phyloP scores from a whole-genome alignment of 2,888 invertebrate species.

The Diarsia mendica region DNA sequence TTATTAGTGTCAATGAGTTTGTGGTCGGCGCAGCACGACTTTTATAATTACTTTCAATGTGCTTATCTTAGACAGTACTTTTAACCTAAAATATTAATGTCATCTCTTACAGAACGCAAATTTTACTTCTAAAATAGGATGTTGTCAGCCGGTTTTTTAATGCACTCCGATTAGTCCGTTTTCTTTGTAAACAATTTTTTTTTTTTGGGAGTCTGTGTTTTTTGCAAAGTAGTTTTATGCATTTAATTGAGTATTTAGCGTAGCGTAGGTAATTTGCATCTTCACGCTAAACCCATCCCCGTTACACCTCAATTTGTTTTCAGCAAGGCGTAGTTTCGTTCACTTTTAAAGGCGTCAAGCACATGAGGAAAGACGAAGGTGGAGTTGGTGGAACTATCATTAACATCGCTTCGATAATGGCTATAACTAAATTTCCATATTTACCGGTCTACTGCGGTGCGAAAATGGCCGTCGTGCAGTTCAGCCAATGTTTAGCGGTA shows the following conservation, averaged over 20 bases:
- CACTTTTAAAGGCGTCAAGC: slow-evolving; percentile 73
- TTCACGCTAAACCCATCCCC: too few species aligned
- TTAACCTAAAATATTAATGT: too few species aligned
- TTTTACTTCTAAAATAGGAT: neutral
- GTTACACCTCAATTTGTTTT: too few species aligned
- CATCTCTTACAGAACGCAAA: neutral
- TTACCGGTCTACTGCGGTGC: slow-evolving; percentile 73
- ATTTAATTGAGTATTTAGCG: too few species aligned
- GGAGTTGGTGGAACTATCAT: slow-evolving; percentile 76
- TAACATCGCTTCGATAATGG: slow-evolving; percentile 74
- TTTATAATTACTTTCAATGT: too few species aligned
- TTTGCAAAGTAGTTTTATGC: too few species aligned
- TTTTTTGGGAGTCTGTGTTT: too few species aligned
- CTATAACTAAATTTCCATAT: slow-evolving; percentile 55
- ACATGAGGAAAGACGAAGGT: slow-evolving; percentile 75
- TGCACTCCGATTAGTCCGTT: neutral
- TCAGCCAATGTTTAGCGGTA: slow-evolving; percentile 53
- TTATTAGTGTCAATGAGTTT: neutral
- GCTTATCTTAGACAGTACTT: too few species aligned
- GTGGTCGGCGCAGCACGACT: neutral
- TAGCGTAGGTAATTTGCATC: too few species aligned
- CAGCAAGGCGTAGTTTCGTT: slow-evolving; percentile 86
- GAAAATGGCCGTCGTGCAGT: slow-evolving; percentile 64
- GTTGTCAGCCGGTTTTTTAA: neutral
- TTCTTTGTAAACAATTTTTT: too few species aligned